Evolutionary conservation across 2,888 invertebrate species (phyloP).

Genomic region (Mythimna vitellina): DNA sequence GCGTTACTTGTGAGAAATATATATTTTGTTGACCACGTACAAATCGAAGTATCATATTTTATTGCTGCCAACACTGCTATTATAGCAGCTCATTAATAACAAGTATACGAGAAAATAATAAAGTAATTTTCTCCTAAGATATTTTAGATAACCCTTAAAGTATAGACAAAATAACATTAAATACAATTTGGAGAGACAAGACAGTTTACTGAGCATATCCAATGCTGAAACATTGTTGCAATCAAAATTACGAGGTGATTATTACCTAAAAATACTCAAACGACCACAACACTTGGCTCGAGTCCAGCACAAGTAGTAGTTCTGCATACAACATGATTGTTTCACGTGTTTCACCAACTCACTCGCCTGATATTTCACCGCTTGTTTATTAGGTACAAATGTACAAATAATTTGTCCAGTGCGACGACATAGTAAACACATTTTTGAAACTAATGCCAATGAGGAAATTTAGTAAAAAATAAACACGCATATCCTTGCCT

Average conservation of each 20-base stretch:
- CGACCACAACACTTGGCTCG: constrained; percentile 72
- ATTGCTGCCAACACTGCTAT: constrained; percentile 41
- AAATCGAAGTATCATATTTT: constrained; percentile 52
- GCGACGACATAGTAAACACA: constrained; percentile 26
- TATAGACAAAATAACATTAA: constrained; percentile 40
- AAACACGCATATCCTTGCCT: not conserved
- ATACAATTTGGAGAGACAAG: constrained; percentile 37
- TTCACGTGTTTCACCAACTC: constrained; percentile 44
- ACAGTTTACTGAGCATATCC: constrained; percentile 40
- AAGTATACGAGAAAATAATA: constrained; percentile 27
- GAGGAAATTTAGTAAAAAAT: constrained; percentile 16
- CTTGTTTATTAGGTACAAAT: constrained; percentile 35
- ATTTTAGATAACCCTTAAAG: constrained; percentile 12
- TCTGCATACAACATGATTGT: constrained; percentile 56
- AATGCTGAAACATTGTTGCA: constrained; percentile 69
- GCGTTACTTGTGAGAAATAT: constrained; percentile 34
- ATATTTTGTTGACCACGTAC: constrained; percentile 46
- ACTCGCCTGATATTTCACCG: constrained; percentile 28
- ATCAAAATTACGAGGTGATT: constrained; percentile 74
- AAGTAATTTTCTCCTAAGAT: constrained; percentile 30
- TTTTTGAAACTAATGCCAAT: constrained; percentile 27
- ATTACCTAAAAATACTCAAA: constrained; percentile 79
- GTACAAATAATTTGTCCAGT: constrained; percentile 37
- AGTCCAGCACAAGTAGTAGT: constrained; percentile 68
- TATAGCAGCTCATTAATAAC: constrained; percentile 43